Percentiles rank a stretch among this genome's conserved stretches.
phyloP scores from a whole-genome alignment of 2,797 vertebrate genomes.

The Tenualosa thibaudeaui region DNA sequence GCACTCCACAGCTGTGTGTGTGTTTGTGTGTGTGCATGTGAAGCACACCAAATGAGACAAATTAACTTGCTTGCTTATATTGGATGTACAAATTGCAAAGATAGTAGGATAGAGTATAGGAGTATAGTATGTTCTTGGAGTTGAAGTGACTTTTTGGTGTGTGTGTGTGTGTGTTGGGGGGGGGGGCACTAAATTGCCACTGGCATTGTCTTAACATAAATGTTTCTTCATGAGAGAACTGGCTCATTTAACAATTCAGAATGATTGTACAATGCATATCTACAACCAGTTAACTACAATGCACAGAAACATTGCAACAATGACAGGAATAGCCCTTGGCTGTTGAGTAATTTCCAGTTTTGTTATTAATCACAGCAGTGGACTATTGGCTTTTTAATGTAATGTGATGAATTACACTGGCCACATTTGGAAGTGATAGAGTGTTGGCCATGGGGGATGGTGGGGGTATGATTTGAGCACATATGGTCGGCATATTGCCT shows the following conservation, averaged over 20 bases:
- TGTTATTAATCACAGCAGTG: not conserved
- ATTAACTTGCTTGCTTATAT: not conserved
- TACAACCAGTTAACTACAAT: not conserved
- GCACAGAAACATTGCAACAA: not conserved
- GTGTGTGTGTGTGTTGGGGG: not conserved
- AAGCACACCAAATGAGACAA: not conserved
- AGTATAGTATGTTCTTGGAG: not conserved
- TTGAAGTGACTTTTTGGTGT: not conserved
- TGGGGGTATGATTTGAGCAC: not conserved
- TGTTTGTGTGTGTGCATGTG: conserved; percentile 18
- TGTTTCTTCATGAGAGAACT: not conserved
- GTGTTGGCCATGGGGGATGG: not conserved
- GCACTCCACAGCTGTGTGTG: not conserved
- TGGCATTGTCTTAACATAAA: not conserved
- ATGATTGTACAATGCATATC: not conserved
- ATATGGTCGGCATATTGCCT: not conserved
- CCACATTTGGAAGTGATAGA: conserved; percentile 19
- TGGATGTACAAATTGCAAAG: not conserved
- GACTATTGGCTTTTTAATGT: not conserved
- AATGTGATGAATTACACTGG: not conserved
- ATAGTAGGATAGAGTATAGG: not conserved
- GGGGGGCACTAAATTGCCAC: not conserved
- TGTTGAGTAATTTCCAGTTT: not conserved
- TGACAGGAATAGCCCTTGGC: not conserved
- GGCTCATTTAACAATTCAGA: not conserved